Percentiles rank a stretch among this genome's conserved stretches.
phyloP scores from a whole-genome alignment of 1,140 invertebrate genomes.

The Ceratina calcarata region DNA sequence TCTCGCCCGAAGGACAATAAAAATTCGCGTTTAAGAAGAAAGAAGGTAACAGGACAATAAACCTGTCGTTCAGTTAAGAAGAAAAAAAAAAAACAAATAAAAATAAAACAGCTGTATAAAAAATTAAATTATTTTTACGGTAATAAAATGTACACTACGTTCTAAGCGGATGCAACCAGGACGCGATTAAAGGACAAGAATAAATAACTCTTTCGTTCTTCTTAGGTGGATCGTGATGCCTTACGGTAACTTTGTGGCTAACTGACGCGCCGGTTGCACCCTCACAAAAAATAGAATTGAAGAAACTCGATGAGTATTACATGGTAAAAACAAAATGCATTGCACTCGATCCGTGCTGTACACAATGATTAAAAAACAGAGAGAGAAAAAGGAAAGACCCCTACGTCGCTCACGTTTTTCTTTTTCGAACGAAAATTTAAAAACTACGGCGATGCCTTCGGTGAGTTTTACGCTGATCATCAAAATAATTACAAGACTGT shows the following conservation, averaged over 20 bases:
- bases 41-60: not conserved
- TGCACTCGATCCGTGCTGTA: slow-evolving; percentile 48
- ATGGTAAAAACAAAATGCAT: slow-evolving; percentile 55
- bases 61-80: not conserved
- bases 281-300: slow-evolving; percentile 37
- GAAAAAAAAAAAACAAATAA: slow-evolving; percentile 9
- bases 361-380: slow-evolving; percentile 18
- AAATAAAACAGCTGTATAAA: slow-evolving; percentile 40
- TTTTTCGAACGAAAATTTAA: not conserved
- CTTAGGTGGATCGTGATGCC: too few relatives aligned
- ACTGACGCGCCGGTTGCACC: slow-evolving; percentile 2
- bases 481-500: slow-evolving; percentile 14
- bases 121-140: slow-evolving; percentile 50
- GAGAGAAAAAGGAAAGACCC: not conserved
- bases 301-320: slow-evolving; percentile 56
- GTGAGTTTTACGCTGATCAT: not conserved
- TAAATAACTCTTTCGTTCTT: not conserved
- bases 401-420: not conserved
- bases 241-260: slow-evolving; percentile 5
- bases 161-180: slow-evolving; percentile 16
- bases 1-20: slow-evolving; percentile 2
- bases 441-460: slow-evolving; percentile 1
- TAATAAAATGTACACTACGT: slow-evolving; percentile 39
- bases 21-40: not conserved
- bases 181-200: too few relatives aligned